Conservation (phyloP, 2,888 invertebrate species). For the Phorcus lineatus region DNA sequence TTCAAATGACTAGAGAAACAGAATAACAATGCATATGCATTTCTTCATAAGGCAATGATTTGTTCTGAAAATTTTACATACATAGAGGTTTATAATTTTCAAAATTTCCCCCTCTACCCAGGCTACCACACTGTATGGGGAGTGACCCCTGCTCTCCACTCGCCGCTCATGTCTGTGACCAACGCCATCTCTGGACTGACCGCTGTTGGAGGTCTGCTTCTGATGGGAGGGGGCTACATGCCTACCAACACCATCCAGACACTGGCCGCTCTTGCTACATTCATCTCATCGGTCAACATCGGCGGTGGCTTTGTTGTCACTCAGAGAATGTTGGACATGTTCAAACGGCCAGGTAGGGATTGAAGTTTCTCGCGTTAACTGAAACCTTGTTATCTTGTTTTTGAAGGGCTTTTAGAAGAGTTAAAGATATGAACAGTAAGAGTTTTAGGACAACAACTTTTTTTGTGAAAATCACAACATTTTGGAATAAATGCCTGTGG, state of each 20-base stretch:
- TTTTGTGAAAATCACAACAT: too few relatives aligned
- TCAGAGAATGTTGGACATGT: constrained; percentile 94
- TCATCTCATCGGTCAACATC: constrained; percentile 92
- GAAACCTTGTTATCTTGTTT: not conserved
- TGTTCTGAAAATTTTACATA: too few relatives aligned
- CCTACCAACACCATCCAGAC: constrained; percentile 84
- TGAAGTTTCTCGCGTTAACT: too few relatives aligned
- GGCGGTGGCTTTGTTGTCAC: constrained; percentile 93
- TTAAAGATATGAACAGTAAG: too few relatives aligned
- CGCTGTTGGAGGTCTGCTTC: constrained; percentile 90
- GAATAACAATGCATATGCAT: too few relatives aligned
- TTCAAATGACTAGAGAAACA: too few relatives aligned
- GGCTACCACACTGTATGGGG: constrained; percentile 94
- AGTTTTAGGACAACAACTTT: too few relatives aligned
- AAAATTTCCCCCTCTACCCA: constrained; percentile 45
- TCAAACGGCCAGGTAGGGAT: constrained; percentile 79
- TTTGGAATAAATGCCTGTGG: too few relatives aligned
- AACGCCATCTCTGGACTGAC: constrained; percentile 94
- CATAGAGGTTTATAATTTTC: too few relatives aligned
- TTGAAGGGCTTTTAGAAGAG: too few relatives aligned
- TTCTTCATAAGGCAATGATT: too few relatives aligned
- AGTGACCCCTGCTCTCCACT: constrained; percentile 91
- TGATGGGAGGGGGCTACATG: constrained; percentile 89
- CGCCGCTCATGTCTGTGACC: constrained; percentile 93
- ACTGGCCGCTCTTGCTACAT: constrained; percentile 88